phyloP scores from a whole-genome alignment of 2,797 vertebrate species.

The Margarornis squamiger region DNA sequence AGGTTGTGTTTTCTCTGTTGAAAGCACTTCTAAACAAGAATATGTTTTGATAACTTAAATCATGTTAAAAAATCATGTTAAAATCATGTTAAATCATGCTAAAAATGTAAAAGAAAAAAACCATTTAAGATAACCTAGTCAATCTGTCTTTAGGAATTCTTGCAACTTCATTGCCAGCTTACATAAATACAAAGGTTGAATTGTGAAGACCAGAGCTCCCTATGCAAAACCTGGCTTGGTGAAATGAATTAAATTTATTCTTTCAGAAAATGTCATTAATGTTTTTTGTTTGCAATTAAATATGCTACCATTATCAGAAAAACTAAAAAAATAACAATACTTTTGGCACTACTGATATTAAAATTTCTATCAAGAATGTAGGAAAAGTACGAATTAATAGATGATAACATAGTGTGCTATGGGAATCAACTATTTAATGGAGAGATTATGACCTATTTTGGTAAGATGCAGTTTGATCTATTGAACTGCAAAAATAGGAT shows the following conservation, averaged over 20 bases:
- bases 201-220: background rate
- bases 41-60: background rate
- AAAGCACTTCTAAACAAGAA: background rate
- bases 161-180: background rate
- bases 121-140: background rate
- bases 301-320: background rate
- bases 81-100: too few species aligned
- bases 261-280: background rate
- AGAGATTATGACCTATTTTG: background rate
- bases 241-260: background rate
- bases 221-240: background rate
- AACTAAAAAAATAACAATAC: background rate
- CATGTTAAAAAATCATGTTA: background rate
- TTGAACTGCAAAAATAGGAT: background rate
- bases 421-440: background rate
- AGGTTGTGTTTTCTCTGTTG: background rate
- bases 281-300: background rate
- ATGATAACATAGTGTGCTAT: background rate
- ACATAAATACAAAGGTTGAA: background rate
- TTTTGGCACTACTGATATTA: background rate
- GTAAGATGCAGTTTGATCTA: background rate
- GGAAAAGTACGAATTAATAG: background rate
- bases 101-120: background rate
- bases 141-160: background rate
- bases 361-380: background rate